Conservation (phyloP, 2,888 invertebrate genomes). For the Metopia argyrocephala region DNA sequence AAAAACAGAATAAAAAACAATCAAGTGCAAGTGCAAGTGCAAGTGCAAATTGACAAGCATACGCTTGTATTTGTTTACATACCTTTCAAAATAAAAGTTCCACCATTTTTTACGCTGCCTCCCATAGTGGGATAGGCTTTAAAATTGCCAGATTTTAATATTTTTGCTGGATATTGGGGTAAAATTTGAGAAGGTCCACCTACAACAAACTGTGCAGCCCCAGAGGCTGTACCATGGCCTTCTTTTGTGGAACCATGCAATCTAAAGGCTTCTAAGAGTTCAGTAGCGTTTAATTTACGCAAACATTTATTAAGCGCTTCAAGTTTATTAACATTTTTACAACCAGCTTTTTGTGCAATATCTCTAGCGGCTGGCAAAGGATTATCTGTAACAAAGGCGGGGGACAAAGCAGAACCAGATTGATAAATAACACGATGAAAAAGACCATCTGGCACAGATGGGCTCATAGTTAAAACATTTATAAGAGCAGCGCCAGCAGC, state of each 20-base stretch:
- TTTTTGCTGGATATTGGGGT: slow-evolving; percentile 74
- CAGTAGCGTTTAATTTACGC: slow-evolving; percentile 73
- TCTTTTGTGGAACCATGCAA: slow-evolving; percentile 71
- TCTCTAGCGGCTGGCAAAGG: slow-evolving; percentile 75
- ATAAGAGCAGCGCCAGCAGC: slow-evolving; percentile 80
- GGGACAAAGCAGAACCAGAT: slow-evolving; percentile 80
- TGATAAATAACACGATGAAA: slow-evolving; percentile 80
- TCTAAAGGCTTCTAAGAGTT: slow-evolving; percentile 76
- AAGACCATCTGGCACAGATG: slow-evolving; percentile 76
- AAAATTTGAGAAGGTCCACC: slow-evolving; percentile 76
- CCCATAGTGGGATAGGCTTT: slow-evolving; percentile 78
- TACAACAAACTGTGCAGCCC: slow-evolving; percentile 75
- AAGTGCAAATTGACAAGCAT: not conserved
- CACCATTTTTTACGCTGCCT: slow-evolving; percentile 79
- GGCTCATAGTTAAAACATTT: slow-evolving; percentile 78
- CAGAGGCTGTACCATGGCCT: slow-evolving; percentile 69
- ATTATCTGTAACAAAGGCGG: slow-evolving; percentile 79
- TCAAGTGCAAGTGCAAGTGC: not conserved
- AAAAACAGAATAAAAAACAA: not conserved
- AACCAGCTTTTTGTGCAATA: slow-evolving; percentile 76
- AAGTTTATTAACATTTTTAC: slow-evolving; percentile 72
- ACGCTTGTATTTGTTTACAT: too few species aligned
- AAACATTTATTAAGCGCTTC: slow-evolving; percentile 76
- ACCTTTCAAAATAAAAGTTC: slow-evolving; percentile 78
- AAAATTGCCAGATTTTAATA: slow-evolving; percentile 73